Conservation (phyloP, 2,797 vertebrate species). For the Salmo trutta region DNA sequence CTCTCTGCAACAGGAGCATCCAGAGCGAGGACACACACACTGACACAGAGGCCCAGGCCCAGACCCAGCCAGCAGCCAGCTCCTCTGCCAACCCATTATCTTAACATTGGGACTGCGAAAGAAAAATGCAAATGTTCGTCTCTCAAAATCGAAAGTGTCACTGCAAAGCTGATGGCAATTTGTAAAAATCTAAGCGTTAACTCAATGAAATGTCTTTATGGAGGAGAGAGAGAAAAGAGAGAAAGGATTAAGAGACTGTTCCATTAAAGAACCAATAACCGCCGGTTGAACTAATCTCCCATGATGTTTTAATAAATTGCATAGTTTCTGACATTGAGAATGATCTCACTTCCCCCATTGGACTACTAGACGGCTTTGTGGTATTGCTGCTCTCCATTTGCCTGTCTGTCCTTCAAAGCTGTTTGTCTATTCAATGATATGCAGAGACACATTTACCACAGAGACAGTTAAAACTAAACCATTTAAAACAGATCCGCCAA, state of each 20-base stretch:
- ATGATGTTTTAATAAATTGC: conserved; percentile 76
- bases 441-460: conserved; percentile 27
- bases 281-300: conserved; percentile 72
- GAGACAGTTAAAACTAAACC: conserved; percentile 36
- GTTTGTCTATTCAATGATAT: conserved; percentile 41
- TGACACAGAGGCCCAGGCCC: conserved; percentile 29
- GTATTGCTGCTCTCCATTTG: conserved; percentile 31
- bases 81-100: conserved; percentile 71
- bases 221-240: conserved; percentile 40
- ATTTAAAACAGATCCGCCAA: conserved; percentile 36
- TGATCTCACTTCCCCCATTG: conserved; percentile 52
- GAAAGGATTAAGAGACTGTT: conserved; percentile 73
- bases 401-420: conserved; percentile 53
- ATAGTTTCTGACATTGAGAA: conserved; percentile 69
- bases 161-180: conserved; percentile 74
- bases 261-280: conserved; percentile 76
- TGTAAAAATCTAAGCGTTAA: conserved; percentile 73
- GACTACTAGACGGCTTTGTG: conserved; percentile 55
- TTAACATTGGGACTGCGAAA: conserved; percentile 48
- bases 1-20: conserved; percentile 30
- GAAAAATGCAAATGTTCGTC: conserved; percentile 70
- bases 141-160: conserved; percentile 75
- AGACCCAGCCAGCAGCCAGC: conserved; percentile 55
- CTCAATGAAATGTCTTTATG: conserved; percentile 73
- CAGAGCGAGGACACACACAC: conserved; percentile 39